Conservation (phyloP, 2,797 vertebrate genomes). For the Cichlasoma orientale region DNA sequence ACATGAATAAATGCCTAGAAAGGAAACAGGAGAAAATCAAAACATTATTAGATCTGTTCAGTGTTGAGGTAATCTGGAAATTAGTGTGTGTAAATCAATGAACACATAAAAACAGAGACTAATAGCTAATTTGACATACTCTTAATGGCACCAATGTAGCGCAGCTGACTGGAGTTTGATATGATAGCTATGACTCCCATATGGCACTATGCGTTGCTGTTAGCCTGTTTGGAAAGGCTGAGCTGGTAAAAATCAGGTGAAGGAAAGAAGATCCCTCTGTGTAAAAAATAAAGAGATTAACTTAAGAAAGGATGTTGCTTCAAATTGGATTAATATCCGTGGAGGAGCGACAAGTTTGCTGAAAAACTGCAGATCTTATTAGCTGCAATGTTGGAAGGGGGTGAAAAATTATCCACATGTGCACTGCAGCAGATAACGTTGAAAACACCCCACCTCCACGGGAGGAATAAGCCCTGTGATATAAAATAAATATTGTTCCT, state of each 20-base stretch:
- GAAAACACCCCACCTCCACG: too few species aligned
- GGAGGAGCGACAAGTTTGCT: not conserved
- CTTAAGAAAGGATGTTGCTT: not conserved
- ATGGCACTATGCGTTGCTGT: not conserved
- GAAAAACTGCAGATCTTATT: not conserved
- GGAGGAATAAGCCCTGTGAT: not conserved
- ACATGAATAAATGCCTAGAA: too few species aligned
- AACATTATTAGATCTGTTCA: not conserved
- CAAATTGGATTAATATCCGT: not conserved
- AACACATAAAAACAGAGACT: not conserved
- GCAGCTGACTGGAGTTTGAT: not conserved
- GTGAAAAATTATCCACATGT: too few species aligned
- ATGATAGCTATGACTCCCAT: not conserved
- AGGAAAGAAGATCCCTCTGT: not conserved
- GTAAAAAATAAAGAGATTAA: not conserved
- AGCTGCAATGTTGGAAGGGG: not conserved
- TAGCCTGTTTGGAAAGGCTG: not conserved
- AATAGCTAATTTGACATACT: not conserved
- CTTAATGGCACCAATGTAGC: not conserved
- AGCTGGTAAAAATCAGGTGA: not conserved
- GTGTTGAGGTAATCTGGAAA: not conserved
- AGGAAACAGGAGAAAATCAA: too few species aligned
- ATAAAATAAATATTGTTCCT: accelerated
- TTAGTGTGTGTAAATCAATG: not conserved
- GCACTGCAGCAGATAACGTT: too few species aligned